Conservation (phyloP, 2,888 invertebrate species). For the Gasteruption jaculator region DNA sequence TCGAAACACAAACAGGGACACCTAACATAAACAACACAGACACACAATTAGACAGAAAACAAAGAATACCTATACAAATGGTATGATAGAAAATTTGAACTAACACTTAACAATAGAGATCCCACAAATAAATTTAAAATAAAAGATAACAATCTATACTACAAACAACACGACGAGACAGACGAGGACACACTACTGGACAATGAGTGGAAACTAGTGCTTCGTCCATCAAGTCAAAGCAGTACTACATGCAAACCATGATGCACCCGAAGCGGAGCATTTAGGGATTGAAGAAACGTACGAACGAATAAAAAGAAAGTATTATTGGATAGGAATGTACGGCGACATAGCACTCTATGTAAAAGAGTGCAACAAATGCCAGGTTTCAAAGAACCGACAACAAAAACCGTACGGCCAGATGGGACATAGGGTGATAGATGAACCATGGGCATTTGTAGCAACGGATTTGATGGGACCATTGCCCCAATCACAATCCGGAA, state of each 20-base stretch:
- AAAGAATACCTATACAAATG: too few relatives aligned
- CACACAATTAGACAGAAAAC: too few relatives aligned
- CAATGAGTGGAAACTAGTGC: neutral
- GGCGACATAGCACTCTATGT: conserved; percentile 12
- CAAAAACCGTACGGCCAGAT: neutral
- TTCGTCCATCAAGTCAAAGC: neutral
- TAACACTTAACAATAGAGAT: too few relatives aligned
- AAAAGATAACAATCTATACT: too few relatives aligned
- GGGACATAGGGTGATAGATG: neutral
- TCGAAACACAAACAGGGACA: too few relatives aligned
- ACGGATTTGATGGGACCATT: too few relatives aligned
- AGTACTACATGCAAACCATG: neutral
- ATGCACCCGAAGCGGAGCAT: conserved; percentile 6
- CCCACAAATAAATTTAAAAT: too few relatives aligned
- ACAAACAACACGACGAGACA: too few relatives aligned
- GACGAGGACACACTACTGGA: too few relatives aligned
- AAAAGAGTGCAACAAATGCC: conserved; percentile 15
- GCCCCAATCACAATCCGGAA: neutral
- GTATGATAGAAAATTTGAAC: too few relatives aligned
- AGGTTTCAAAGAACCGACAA: neutral
- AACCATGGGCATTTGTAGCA: neutral
- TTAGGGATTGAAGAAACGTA: conserved; percentile 11
- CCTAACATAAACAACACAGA: too few relatives aligned
- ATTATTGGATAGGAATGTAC: conserved; percentile 18
- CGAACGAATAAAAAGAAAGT: conserved; percentile 5